phyloP scores from a whole-genome alignment of 2,888 invertebrate genomes.

The Euproctis similis region DNA sequence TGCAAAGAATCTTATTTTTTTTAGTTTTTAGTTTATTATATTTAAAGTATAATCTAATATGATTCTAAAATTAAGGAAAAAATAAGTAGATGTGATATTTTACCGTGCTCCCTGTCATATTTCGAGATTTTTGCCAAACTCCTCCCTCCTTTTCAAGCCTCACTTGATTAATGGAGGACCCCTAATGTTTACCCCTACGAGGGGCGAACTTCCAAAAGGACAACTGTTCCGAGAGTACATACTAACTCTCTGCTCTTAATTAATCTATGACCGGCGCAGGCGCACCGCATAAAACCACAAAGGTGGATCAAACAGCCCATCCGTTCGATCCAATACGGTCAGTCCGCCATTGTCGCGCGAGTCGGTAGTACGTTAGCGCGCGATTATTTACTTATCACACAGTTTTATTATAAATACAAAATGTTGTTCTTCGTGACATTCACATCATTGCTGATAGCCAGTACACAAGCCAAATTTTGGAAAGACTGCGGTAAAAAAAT shows the following conservation, averaged over 20 bases:
- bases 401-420: conserved; percentile 11
- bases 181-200: too few species aligned
- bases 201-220: too few species aligned
- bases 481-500: conserved; percentile 57
- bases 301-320: conserved; percentile 50
- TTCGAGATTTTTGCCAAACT: too few species aligned
- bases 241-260: conserved; percentile 10
- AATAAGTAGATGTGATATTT: too few species aligned
- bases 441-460: conserved; percentile 41
- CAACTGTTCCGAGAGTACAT: too few species aligned
- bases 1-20: too few species aligned
- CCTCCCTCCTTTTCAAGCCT: too few species aligned
- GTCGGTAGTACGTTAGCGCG: conserved; percentile 61
- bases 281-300: conserved; percentile 60
- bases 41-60: too few species aligned
- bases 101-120: too few species aligned
- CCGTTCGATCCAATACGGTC: conserved; percentile 28
- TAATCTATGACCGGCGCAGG: conserved; percentile 58
- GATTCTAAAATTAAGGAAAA: too few species aligned
- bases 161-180: too few species aligned
- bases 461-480: conserved; percentile 62
- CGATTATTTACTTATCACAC: conserved; percentile 20
- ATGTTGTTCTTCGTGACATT: conserved; percentile 52
- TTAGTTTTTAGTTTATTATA: too few species aligned
- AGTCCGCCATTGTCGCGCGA: conserved; percentile 54